These are phyloP conservation scores for Notothenia coriiceps DNA, from an alignment of 2,113 vertebrate genomes.

Conservation along the genomic window DNA sequence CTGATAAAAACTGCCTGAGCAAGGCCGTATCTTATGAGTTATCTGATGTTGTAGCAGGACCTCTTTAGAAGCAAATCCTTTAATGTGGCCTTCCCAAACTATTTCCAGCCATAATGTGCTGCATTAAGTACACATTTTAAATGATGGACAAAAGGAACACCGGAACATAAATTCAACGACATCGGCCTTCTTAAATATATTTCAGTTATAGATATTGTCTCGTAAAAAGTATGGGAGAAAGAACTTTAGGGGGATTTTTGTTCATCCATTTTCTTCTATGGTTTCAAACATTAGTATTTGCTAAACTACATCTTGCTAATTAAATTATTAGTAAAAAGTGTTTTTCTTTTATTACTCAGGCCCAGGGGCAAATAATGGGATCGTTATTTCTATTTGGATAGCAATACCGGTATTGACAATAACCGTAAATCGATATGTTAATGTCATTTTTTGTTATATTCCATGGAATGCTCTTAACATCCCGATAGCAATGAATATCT, in stretches of 20 bases:
- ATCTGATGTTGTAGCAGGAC: not conserved
- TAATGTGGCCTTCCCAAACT: not conserved
- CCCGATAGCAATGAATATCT: no score
- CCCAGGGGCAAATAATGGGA: not conserved
- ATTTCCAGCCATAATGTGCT: not conserved
- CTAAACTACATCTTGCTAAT: not conserved
- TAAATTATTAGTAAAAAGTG: no score
- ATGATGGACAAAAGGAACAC: not conserved
- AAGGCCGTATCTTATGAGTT: not conserved
- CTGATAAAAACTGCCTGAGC: conserved; percentile 1
- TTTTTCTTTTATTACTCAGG: not conserved
- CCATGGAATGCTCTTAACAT: no score
- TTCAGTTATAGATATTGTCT: not conserved
- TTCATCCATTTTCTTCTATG: not conserved
- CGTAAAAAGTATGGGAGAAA: not conserved
- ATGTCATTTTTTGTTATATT: no score
- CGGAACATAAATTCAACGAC: not conserved
- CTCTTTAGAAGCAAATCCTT: not conserved
- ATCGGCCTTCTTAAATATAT: not conserved
- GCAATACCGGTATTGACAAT: no score
- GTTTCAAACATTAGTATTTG: not conserved
- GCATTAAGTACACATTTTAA: not conserved
- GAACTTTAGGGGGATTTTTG: not conserved
- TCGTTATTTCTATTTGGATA: no score
- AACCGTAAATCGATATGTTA: no score